Evolutionary conservation across 1,140 invertebrate species (phyloP).

Genomic region (Galleria mellonella): DNA sequence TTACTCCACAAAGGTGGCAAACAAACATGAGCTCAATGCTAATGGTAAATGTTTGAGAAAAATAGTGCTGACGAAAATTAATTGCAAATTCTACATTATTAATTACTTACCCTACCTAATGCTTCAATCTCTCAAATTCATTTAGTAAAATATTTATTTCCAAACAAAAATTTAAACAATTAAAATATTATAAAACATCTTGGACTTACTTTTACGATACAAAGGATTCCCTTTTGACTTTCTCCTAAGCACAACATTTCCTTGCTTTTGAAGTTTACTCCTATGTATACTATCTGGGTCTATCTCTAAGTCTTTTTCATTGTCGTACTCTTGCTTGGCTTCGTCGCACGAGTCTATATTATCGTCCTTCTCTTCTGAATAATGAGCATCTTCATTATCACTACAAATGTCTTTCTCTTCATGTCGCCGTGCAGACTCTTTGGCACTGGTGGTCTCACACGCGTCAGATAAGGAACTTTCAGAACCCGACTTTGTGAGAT

Average conservation of each 20-base stretch:
- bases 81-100: too few species aligned
- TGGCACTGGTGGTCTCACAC: conserved; percentile 77
- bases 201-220: conserved; percentile 80
- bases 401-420: conserved; percentile 83
- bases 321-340: conserved; percentile 42
- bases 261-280: conserved; percentile 66
- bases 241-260: conserved; percentile 77
- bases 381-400: conserved; percentile 70
- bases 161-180: too few species aligned
- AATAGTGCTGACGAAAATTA: too few species aligned
- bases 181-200: conserved; percentile 4
- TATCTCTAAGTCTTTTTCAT: conserved; percentile 38
- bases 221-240: conserved; percentile 79
- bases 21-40: too few species aligned
- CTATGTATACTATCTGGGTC: conserved; percentile 40
- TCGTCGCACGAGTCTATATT: conserved; percentile 49
- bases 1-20: too few species aligned
- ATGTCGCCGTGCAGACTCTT: conserved; percentile 80
- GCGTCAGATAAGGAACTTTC: conserved; percentile 90
- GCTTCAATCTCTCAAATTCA: too few species aligned
- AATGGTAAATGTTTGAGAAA: too few species aligned
- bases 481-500: conserved; percentile 85
- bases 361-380: conserved; percentile 18
- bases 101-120: too few species aligned
- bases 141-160: too few species aligned